Percentiles rank a stretch among this genome's conserved stretches.
Evolutionary conservation across 1,140 invertebrate species (phyloP).

Genomic region (Ruditapes philippinarum): DNA sequence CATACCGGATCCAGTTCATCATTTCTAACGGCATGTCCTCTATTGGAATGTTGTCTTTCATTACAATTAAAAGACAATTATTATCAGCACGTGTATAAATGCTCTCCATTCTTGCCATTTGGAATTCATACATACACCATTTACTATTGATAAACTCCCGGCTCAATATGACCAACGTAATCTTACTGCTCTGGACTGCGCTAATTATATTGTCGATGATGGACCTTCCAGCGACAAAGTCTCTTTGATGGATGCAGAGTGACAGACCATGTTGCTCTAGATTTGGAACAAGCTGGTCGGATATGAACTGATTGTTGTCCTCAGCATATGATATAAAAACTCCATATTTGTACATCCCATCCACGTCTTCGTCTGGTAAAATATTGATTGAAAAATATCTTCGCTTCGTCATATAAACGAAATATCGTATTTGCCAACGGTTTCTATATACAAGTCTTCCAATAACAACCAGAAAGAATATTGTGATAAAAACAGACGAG

Average conservation of each 20-base stretch:
- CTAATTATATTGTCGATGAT: constrained; percentile 90
- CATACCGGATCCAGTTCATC: constrained; percentile 67
- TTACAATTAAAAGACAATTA: constrained; percentile 73
- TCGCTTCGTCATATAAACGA: constrained; percentile 69
- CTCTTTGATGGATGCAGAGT: constrained; percentile 76
- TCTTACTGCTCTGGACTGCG: constrained; percentile 89
- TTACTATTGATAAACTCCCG: constrained; percentile 90
- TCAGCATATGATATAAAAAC: constrained; percentile 78
- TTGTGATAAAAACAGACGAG: background rate
- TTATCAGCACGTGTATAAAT: constrained; percentile 67
- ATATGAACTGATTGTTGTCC: constrained; percentile 68
- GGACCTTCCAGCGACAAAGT: constrained; percentile 75
- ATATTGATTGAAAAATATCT: background rate
- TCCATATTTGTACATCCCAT: constrained; percentile 62
- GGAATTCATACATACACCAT: constrained; percentile 91
- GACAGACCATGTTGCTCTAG: constrained; percentile 66
- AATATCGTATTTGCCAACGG: constrained; percentile 75
- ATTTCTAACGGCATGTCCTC: constrained; percentile 69
- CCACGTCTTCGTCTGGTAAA: background rate
- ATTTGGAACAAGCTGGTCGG: constrained; percentile 37
- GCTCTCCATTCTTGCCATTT: constrained; percentile 83
- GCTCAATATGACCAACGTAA: constrained; percentile 89
- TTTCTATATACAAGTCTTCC: constrained; percentile 19
- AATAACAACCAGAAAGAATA: background rate
- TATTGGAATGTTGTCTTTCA: constrained; percentile 62